Evolutionary conservation across 2,113 vertebrate genomes (phyloP), one percentile per base, ranked within the genome.

Genomic region (Halcyon senegalensis): DNA sequence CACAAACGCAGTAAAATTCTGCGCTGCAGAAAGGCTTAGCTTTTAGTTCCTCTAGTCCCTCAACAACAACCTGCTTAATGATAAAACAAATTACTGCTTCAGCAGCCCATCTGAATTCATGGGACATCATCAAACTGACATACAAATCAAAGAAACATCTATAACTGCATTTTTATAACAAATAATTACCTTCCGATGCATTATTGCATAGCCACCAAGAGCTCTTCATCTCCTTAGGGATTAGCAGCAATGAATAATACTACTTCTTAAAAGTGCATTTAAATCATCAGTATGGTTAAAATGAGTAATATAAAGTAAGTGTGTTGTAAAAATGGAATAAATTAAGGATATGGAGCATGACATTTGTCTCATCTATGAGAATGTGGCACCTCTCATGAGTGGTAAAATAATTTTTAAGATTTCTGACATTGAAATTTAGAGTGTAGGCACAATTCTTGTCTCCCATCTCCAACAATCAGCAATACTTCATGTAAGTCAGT

Each of bases 171-270:
- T 96, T 93, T 87, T 89, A 91, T 92, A 95, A 92, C 68, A 89
- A 96, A 96, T 96, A 94, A 96, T 94, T 97, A 87, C 86, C 58
- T 92, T 87, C 69, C 84, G 84, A 89, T 92, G 83, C 89, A 93
- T 90, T 93, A 94, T 43, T 88, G 55, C 95, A 72, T 37, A 89
- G 81, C 86, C 66, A 89, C 51, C 53, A 87, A 87, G 82, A 89
- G 89, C 81, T 87, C 86, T 84, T 75, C 31, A 50, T 73, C 86
- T 94, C 94, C 94, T 79, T 39, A 89, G 95, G 91, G 96, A 95
- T 89, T 90, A 89, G 69, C 33, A 87, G 64, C 51, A 94, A 91
- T 76, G 86, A 96, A 73, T 84, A 94, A 64, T 53, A 62, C 55
- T 76, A 68, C 58, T 91, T 70, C 90, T 95, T 90, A 79, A 79